Percentiles rank a stretch among this genome's conserved stretches.
Conservation (phyloP, 2,888 invertebrate species). For the Papilio demoleus region DNA sequence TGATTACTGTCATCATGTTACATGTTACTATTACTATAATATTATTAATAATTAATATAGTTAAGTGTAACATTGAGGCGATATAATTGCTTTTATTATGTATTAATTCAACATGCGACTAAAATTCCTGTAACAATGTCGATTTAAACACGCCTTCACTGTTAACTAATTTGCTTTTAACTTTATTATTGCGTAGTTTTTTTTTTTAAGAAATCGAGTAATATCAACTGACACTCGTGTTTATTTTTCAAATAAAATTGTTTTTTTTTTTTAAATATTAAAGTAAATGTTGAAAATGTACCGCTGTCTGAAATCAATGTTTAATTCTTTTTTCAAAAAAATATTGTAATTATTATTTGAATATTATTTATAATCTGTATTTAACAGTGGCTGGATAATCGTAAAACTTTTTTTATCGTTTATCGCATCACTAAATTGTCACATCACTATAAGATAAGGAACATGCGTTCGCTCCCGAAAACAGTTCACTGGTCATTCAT, state of each 20-base stretch:
- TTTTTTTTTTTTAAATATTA: too few species aligned
- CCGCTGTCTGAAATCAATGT: too few species aligned
- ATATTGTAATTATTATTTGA: neutral
- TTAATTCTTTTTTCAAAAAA: too few species aligned
- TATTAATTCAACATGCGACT: neutral
- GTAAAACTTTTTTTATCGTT: neutral
- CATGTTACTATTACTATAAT: neutral
- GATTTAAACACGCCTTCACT: neutral
- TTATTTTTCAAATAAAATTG: too few species aligned
- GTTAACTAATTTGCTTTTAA: neutral
- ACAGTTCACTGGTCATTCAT: constrained; percentile 73
- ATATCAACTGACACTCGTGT: too few species aligned
- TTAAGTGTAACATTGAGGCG: neutral
- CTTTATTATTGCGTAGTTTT: neutral
- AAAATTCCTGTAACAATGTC: neutral
- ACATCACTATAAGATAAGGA: constrained; percentile 54
- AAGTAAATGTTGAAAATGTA: neutral
- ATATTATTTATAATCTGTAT: neutral
- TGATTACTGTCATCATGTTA: too few species aligned
- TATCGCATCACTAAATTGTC: neutral
- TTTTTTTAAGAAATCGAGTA: too few species aligned
- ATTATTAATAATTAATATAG: neutral
- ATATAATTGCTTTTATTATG: constrained; percentile 3
- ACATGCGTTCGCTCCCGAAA: constrained; percentile 64
- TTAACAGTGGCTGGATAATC: neutral